phyloP scores from a whole-genome alignment of 2,888 invertebrate species.

The Nomada goodeniana region DNA sequence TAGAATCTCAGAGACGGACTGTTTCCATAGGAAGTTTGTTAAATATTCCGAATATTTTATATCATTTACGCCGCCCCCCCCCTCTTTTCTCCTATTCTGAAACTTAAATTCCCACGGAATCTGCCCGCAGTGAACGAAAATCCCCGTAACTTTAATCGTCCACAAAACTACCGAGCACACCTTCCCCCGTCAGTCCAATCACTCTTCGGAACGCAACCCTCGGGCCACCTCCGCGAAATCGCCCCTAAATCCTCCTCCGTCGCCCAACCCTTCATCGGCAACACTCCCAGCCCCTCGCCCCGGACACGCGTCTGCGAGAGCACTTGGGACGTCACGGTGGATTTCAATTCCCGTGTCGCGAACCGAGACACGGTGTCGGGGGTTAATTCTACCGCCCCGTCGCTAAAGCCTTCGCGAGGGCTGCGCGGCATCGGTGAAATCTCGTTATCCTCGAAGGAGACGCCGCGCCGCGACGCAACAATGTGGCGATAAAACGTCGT shows the following conservation, averaged over 20 bases:
- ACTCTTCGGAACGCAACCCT: no score
- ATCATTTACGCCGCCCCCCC: no score
- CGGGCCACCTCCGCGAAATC: neutral
- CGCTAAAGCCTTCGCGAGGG: conserved; percentile 16
- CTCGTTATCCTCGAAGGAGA: neutral
- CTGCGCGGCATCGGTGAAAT: neutral
- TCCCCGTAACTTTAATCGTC: no score
- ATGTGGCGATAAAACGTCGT: conserved; percentile 42
- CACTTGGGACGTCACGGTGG: conserved; percentile 2
- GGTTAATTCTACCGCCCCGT: conserved; percentile 10
- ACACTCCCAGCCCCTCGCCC: neutral
- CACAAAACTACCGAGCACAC: no score
- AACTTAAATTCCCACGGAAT: no score
- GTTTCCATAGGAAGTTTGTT: no score
- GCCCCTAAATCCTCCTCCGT: neutral
- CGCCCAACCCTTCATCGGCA: neutral
- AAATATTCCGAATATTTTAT: no score
- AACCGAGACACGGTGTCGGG: neutral
- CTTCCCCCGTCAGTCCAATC: no score
- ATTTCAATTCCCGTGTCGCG: conserved; percentile 8
- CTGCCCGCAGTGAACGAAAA: no score
- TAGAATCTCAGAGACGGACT: no score
- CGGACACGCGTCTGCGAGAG: neutral
- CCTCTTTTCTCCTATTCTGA: no score
- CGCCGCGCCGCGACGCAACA: conserved; percentile 23